Evolutionary conservation across 2,113 vertebrate species (phyloP).

Genomic region (Atlantisia rogersi): DNA sequence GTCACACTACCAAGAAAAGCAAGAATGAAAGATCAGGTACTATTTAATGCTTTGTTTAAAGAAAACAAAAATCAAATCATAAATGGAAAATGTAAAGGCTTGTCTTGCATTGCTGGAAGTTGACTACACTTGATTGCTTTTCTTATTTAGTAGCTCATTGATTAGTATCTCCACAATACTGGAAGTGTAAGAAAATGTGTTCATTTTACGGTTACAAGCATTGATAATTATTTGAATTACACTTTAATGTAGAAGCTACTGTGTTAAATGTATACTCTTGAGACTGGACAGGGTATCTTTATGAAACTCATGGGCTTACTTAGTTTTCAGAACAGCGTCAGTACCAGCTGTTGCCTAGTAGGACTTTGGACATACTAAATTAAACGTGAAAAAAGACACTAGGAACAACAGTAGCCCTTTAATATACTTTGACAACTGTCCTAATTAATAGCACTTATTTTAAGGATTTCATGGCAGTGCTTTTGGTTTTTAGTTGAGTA

Average conservation of each 20-base stretch:
- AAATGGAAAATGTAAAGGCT: slow-evolving; percentile 27
- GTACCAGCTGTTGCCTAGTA: not conserved
- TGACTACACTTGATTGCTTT: not conserved
- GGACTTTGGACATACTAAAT: not conserved
- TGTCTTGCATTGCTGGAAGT: not conserved
- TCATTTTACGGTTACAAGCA: not conserved
- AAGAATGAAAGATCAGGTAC: slow-evolving; percentile 94
- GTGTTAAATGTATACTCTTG: not conserved
- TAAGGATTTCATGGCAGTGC: not conserved
- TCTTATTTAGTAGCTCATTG: not conserved
- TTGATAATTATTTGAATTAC: not conserved
- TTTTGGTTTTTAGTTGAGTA: slow-evolving; percentile 24
- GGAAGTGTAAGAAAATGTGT: not conserved
- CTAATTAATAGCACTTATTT: not conserved
- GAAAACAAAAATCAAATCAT: slow-evolving; percentile 18
- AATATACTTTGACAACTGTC: slow-evolving; percentile 7
- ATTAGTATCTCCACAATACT: not conserved
- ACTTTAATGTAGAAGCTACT: not conserved
- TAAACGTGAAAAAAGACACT: not conserved
- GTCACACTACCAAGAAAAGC: slow-evolving; percentile 83
- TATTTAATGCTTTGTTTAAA: slow-evolving; percentile 53
- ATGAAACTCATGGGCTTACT: not conserved
- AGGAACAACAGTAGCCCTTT: not conserved
- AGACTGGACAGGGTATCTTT: not conserved
- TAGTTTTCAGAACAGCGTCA: not conserved